Evolutionary conservation across 1,140 invertebrate species (phyloP).

Genomic region (Caenorhabditis tropicalis): DNA sequence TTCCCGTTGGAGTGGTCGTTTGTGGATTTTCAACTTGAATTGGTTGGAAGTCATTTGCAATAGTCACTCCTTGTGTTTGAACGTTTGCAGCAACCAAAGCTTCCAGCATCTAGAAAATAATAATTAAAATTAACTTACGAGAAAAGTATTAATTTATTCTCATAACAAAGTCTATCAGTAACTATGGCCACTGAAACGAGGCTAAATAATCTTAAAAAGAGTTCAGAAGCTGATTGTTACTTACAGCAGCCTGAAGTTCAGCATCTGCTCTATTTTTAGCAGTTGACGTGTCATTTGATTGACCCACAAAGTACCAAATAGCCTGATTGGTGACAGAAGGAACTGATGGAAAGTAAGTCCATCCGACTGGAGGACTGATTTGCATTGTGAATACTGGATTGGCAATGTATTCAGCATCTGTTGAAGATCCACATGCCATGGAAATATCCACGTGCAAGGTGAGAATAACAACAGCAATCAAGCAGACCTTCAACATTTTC

Average conservation of each 20-base stretch:
- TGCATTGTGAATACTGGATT: conserved; percentile 45
- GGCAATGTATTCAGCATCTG: conserved; percentile 16
- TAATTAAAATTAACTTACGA: no score
- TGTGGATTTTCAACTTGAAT: conserved; percentile 45
- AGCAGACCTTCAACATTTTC: conserved; percentile 27
- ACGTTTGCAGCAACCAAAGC: conserved; percentile 40
- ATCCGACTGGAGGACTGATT: conserved; percentile 39
- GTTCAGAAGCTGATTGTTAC: not conserved
- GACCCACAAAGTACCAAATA: conserved; percentile 47
- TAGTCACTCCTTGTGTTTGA: conserved; percentile 35
- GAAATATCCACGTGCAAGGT: not conserved
- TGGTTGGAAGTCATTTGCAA: conserved; percentile 34
- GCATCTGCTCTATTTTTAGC: conserved; percentile 6
- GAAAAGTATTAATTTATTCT: no score
- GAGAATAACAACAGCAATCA: not conserved
- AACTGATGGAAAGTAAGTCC: conserved; percentile 35
- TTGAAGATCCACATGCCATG: not conserved
- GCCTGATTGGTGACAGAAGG: conserved; percentile 15
- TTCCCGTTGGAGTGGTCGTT: conserved; percentile 21
- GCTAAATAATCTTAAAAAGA: no score
- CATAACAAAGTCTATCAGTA: no score
- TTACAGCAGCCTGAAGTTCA: conserved; percentile 20
- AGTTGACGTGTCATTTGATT: conserved; percentile 28
- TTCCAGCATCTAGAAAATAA: conserved; percentile 45
- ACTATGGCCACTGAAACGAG: no score